Conservation (phyloP, 2,888 invertebrate genomes). For the Glyphotaelius pellucidus region DNA sequence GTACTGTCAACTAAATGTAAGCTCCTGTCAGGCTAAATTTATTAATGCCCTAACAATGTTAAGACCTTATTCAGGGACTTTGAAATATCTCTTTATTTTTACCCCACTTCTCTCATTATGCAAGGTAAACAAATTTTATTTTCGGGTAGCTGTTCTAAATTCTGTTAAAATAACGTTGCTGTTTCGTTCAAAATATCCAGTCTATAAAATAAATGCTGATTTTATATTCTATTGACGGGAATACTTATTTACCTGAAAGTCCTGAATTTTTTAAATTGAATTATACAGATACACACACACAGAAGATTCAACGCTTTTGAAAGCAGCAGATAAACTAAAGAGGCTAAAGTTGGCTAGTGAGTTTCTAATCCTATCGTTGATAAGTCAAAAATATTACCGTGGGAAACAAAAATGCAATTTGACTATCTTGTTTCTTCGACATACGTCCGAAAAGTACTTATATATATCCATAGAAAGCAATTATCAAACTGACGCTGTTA, state of each 20-base stretch:
- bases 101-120: neutral
- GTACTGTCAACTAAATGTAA: conserved; percentile 48
- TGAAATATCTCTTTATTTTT: conserved; percentile 8
- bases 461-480: neutral
- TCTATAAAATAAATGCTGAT: neutral
- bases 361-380: neutral
- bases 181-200: neutral
- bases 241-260: too few relatives aligned
- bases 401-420: neutral
- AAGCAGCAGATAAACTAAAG: neutral
- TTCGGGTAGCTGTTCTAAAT: neutral
- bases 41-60: conserved; percentile 45
- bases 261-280: too few relatives aligned
- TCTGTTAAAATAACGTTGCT: neutral
- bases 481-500: neutral
- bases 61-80: conserved; percentile 9
- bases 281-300: too few relatives aligned
- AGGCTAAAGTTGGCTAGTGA: neutral
- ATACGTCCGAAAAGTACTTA: neutral
- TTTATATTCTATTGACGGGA: neutral
- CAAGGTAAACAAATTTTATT: neutral
- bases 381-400: neutral
- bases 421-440: neutral
- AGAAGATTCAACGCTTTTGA: neutral
- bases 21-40: conserved; percentile 44